phyloP scores from a whole-genome alignment of 1,140 invertebrate species.

The Panagrolaimus sp. region DNA sequence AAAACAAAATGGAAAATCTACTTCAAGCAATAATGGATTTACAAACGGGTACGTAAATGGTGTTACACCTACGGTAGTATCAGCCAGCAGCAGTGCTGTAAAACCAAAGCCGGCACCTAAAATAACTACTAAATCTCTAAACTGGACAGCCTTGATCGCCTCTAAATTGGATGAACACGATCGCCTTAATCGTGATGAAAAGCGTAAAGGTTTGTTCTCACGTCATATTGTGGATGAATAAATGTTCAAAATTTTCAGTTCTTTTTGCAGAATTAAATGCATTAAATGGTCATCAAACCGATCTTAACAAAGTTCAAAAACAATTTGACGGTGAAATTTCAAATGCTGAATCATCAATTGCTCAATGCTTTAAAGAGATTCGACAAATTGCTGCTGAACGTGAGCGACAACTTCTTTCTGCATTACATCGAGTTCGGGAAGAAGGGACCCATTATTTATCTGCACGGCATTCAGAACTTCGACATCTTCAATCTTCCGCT shows the following conservation, averaged over 20 bases:
- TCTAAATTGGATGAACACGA: not conserved
- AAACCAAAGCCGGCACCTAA: constrained; percentile 7
- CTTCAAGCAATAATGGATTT: not conserved
- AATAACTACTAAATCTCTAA: not conserved
- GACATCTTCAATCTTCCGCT: not conserved
- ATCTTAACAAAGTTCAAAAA: not conserved
- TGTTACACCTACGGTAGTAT: not conserved
- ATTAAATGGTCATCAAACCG: not conserved
- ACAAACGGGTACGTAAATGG: not conserved
- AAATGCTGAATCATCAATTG: constrained; percentile 15
- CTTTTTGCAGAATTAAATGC: not conserved
- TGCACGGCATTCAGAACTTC: not conserved
- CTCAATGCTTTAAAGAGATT: constrained; percentile 19
- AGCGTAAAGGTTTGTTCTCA: constrained; percentile 5
- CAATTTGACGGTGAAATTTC: constrained; percentile 15
- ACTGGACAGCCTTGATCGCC: not conserved
- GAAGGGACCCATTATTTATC: constrained; percentile 1
- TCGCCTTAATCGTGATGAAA: not conserved
- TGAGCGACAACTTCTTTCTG: constrained; percentile 30
- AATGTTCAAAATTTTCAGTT: not conserved
- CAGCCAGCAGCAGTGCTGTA: constrained; percentile 8
- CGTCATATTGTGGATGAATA: not conserved
- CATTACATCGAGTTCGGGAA: constrained; percentile 18
- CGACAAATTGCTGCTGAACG: constrained; percentile 26
- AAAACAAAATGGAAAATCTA: not conserved